phyloP scores from a whole-genome alignment of 1,140 invertebrate species.

The Triops cancriformis region DNA sequence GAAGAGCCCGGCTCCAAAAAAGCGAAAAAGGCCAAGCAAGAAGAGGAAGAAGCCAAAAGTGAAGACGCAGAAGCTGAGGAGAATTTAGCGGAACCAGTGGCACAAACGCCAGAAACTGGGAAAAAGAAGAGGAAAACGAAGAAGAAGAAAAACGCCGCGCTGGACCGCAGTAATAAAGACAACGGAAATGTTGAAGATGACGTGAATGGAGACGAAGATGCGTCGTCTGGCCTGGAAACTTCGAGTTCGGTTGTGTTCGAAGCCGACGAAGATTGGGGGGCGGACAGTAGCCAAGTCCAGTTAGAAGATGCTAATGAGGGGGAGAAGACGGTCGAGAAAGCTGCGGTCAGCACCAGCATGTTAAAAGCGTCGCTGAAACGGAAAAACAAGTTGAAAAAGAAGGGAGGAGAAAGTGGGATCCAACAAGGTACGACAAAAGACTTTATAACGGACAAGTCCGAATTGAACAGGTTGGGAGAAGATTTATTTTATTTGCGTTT shows the following conservation, averaged over 20 bases:
- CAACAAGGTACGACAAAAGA: background rate
- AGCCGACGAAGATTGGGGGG: background rate
- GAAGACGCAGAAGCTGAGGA: too few relatives aligned
- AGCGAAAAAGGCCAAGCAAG: constrained; percentile 29
- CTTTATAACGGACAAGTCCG: background rate
- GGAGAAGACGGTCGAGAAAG: constrained; percentile 17
- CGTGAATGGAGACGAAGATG: constrained; percentile 53
- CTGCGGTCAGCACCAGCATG: background rate
- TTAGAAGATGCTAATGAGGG: constrained; percentile 14
- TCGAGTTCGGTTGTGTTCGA: constrained; percentile 14
- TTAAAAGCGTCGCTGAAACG: background rate
- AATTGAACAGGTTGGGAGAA: too few relatives aligned
- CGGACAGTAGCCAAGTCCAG: background rate
- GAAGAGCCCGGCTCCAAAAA: background rate
- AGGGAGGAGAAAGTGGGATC: background rate
- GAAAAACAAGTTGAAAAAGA: background rate
- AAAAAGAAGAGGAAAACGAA: constrained; percentile 30
- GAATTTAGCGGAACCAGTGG: constrained; percentile 7
- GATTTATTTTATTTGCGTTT: too few relatives aligned
- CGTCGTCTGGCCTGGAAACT: constrained; percentile 9
- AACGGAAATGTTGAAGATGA: constrained; percentile 56
- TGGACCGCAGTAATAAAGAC: too few relatives aligned
- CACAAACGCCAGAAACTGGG: constrained; percentile 29
- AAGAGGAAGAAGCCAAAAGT: constrained; percentile 30
- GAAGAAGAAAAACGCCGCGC: constrained; percentile 20